phyloP scores from a whole-genome alignment of 2,888 invertebrate species.

The Eretmocerus hayati region DNA sequence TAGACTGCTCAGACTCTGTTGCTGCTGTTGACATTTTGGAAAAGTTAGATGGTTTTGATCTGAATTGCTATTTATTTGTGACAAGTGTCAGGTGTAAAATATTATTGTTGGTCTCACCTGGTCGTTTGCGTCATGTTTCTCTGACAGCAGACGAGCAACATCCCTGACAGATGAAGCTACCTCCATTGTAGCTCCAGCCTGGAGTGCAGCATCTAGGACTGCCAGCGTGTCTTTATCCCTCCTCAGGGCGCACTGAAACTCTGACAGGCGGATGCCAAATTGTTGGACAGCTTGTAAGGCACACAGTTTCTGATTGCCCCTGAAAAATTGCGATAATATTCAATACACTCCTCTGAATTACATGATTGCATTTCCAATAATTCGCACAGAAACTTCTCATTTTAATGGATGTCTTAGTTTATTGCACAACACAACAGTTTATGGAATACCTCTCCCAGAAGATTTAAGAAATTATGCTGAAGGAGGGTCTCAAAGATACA shows the following conservation, averaged over 20 bases:
- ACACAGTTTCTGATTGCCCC: conserved; percentile 65
- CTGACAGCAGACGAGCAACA: conserved; percentile 54
- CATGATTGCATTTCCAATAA: no score
- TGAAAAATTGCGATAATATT: no score
- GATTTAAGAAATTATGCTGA: no score
- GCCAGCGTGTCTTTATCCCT: conserved; percentile 61
- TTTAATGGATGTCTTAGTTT: no score
- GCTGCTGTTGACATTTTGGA: neutral
- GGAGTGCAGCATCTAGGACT: conserved; percentile 50
- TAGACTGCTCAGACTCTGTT: neutral
- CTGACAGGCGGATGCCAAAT: conserved; percentile 68
- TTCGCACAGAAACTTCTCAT: no score
- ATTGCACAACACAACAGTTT: no score
- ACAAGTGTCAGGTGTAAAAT: no score
- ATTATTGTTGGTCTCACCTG: conserved; percentile 29
- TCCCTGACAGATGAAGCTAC: conserved; percentile 54
- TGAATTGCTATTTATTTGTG: no score
- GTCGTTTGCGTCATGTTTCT: conserved; percentile 44
- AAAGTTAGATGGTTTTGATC: no score
- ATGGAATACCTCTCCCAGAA: no score
- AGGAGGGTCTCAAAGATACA: no score
- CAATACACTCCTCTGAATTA: no score
- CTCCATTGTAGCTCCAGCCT: conserved; percentile 46
- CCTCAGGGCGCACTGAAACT: conserved; percentile 67
- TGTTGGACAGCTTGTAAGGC: conserved; percentile 67